phyloP scores from a whole-genome alignment of 1,140 invertebrate species.

The Lordiphosa mommai region DNA sequence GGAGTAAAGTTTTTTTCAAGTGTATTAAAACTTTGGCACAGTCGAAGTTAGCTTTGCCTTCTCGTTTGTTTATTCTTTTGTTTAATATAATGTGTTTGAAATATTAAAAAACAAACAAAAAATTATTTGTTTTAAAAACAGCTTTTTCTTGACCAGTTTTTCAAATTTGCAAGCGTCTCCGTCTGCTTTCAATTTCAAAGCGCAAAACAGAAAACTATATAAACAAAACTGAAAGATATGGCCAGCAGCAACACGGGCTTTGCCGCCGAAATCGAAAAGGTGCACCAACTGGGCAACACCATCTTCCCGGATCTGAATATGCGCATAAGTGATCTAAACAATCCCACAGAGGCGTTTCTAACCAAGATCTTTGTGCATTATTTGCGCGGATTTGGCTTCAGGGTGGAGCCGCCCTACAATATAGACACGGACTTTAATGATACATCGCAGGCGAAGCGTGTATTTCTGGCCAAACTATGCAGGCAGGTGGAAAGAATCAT shows the following conservation, averaged over 20 bases:
- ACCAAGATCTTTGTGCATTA: constrained; percentile 44
- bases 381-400: constrained; percentile 46
- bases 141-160: too few species aligned
- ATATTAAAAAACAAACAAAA: too few species aligned
- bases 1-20: too few species aligned
- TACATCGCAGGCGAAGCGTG: constrained; percentile 43
- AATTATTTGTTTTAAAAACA: too few species aligned
- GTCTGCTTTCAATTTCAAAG: too few species aligned
- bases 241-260: not conserved
- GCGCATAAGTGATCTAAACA: constrained; percentile 28
- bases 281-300: constrained; percentile 28
- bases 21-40: too few species aligned
- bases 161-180: too few species aligned
- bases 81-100: too few species aligned
- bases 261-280: constrained; percentile 22
- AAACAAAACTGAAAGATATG: constrained; percentile 3
- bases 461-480: constrained; percentile 50
- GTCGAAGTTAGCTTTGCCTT: too few species aligned
- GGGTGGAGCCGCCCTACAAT: constrained; percentile 52
- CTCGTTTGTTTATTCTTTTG: too few species aligned
- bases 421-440: constrained; percentile 26
- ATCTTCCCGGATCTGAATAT: constrained; percentile 54
- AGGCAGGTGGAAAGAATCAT: constrained; percentile 60
- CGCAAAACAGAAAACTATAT: not conserved
- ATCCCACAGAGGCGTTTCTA: constrained; percentile 47